phyloP scores from a whole-genome alignment of 2,888 invertebrate species.

The Eupithecia subfuscata region DNA sequence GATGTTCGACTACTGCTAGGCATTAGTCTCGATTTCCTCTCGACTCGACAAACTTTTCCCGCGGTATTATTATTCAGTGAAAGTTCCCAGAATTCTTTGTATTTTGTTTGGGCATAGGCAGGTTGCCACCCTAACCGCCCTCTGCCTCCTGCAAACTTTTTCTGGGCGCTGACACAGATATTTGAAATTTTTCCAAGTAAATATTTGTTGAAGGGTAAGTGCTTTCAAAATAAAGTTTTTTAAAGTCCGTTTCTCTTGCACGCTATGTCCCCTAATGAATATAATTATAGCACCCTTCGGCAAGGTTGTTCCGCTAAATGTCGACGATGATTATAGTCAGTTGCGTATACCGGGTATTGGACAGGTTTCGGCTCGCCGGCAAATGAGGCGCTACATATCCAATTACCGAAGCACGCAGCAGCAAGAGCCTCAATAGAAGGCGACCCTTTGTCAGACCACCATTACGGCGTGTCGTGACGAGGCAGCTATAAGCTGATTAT shows the following conservation, averaged over 20 bases:
- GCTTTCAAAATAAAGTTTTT: slow-evolving; percentile 26
- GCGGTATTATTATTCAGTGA: slow-evolving; percentile 78
- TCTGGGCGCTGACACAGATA: slow-evolving; percentile 59
- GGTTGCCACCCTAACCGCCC: slow-evolving; percentile 42
- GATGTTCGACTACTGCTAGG: slow-evolving; percentile 76
- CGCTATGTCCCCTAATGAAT: slow-evolving; percentile 16
- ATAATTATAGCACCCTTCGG: slow-evolving; percentile 31
- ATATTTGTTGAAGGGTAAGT: slow-evolving; percentile 29
- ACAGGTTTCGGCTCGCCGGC: slow-evolving; percentile 65
- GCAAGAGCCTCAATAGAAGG: slow-evolving; percentile 45
- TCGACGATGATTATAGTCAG: slow-evolving; percentile 47
- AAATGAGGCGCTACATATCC: slow-evolving; percentile 68
- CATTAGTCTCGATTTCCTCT: slow-evolving; percentile 78
- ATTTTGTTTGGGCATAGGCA: slow-evolving; percentile 60
- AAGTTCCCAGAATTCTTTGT: slow-evolving; percentile 77
- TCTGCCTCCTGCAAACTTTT: slow-evolving; percentile 56
- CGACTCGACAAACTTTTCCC: slow-evolving; percentile 72
- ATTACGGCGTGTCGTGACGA: slow-evolving; percentile 50
- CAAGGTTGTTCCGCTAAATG: slow-evolving; percentile 45
- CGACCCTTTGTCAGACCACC: slow-evolving; percentile 53
- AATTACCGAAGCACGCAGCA: slow-evolving; percentile 58
- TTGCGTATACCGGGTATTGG: slow-evolving; percentile 57
- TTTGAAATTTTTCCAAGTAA: slow-evolving; percentile 49
- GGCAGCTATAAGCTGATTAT: slow-evolving; percentile 64
- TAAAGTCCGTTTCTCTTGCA: slow-evolving; percentile 17